Percentiles rank a stretch among this genome's conserved stretches.
phyloP scores from a whole-genome alignment of 2,113 vertebrate genomes.

The Sturnus vulgaris region DNA sequence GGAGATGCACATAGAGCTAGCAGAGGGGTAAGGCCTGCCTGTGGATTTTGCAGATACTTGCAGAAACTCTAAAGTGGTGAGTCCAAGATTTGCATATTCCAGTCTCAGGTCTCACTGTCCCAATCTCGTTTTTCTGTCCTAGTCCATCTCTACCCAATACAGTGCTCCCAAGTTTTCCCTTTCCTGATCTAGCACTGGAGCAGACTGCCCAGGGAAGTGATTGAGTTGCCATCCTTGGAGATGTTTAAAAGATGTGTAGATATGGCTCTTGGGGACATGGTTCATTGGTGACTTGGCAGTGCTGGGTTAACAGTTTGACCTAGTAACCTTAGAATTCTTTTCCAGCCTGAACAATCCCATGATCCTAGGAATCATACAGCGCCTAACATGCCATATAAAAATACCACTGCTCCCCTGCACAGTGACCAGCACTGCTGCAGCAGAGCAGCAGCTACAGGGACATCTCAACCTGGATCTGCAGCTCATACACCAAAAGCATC shows the following conservation, averaged over 20 bases:
- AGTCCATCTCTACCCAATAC: neutral
- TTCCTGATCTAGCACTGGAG: neutral
- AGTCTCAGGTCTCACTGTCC: neutral
- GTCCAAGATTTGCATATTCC: neutral
- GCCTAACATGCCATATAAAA: neutral
- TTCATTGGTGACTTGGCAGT: neutral
- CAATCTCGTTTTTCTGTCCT: neutral
- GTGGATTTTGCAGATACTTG: neutral
- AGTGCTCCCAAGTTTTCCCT: neutral
- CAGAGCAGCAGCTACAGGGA: neutral
- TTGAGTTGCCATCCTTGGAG: neutral
- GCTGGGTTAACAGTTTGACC: neutral
- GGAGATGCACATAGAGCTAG: neutral
- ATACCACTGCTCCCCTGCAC: rapidly evolving
- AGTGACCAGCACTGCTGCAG: rapidly evolving
- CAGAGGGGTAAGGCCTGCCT: rapidly evolving
- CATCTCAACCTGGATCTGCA: neutral
- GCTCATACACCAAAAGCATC: neutral
- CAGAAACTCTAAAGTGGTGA: neutral
- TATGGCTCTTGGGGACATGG: neutral
- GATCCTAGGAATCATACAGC: neutral
- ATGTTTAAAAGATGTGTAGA: neutral
- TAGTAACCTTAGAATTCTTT: neutral
- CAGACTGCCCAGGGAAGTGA: neutral
- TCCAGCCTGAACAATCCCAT: neutral